These are phyloP conservation scores for Drosophila pandora DNA, from an alignment of 1,140 invertebrate species.

Conservation along the genomic window DNA sequence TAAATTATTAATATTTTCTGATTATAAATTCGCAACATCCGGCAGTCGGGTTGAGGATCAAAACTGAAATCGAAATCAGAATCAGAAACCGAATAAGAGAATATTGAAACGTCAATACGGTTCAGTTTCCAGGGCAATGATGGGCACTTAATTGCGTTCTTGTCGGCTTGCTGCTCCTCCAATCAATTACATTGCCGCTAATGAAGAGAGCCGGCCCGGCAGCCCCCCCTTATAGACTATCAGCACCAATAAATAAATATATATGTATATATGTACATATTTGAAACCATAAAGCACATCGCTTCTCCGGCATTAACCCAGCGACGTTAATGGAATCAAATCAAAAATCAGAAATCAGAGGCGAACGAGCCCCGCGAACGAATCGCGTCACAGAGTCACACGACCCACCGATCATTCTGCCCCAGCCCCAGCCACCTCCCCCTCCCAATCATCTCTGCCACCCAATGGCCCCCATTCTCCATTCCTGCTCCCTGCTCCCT, in stretches of 20 bases:
- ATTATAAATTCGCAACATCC: slow-evolving; percentile 55
- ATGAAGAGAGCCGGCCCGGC: slow-evolving; percentile 2
- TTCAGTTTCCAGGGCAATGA: slow-evolving; percentile 26
- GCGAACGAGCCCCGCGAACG: slow-evolving; percentile 48
- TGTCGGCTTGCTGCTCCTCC: slow-evolving; percentile 16
- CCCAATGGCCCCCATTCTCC: too few relatives aligned
- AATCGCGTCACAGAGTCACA: slow-evolving; percentile 61
- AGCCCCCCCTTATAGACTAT: slow-evolving; percentile 18
- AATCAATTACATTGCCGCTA: slow-evolving; percentile 52
- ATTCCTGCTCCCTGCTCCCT: too few relatives aligned
- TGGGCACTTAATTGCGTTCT: slow-evolving; percentile 58
- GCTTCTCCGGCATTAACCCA: slow-evolving; percentile 34
- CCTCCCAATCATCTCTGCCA: neutral
- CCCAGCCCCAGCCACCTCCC: neutral
- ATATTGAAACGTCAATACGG: slow-evolving; percentile 20
- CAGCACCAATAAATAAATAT: slow-evolving; percentile 12
- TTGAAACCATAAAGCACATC: slow-evolving; percentile 10
- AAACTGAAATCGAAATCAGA: slow-evolving; percentile 16
- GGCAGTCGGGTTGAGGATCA: slow-evolving; percentile 25
- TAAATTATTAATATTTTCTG: slow-evolving; percentile 37
- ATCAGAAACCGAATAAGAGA: neutral
- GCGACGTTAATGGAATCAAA: slow-evolving; percentile 68
- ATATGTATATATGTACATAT: slow-evolving; percentile 8
- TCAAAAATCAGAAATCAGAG: slow-evolving; percentile 29
- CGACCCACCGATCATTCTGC: slow-evolving; percentile 44